Conservation (phyloP, 2,888 invertebrate species). For the Tridacna crocea region DNA sequence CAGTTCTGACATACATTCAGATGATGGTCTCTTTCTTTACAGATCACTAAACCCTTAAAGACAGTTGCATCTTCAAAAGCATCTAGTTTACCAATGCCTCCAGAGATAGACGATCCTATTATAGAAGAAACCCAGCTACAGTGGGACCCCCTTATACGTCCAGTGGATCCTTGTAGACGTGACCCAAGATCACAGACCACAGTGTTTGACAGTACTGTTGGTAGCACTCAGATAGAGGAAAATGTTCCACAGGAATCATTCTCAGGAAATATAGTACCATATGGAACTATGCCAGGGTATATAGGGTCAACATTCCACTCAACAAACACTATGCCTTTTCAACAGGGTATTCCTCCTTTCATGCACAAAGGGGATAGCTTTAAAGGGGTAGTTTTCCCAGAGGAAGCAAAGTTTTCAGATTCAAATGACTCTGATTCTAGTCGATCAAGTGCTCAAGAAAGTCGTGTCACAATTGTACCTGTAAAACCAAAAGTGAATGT, state of each 20-base stretch:
- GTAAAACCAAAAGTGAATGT: slow-evolving; percentile 17
- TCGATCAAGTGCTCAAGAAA: slow-evolving; percentile 40
- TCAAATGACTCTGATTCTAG: slow-evolving; percentile 53
- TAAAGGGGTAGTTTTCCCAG: slow-evolving; percentile 49
- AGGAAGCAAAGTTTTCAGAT: slow-evolving; percentile 54
- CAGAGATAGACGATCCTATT: slow-evolving; percentile 7
- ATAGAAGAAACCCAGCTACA: slow-evolving; percentile 2
- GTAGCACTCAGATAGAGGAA: not conserved
- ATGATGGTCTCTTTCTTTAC: too few species aligned
- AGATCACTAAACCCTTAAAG: too few species aligned
- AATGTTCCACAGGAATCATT: not conserved
- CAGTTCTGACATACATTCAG: too few species aligned
- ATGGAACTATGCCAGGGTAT: not conserved
- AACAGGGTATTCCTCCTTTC: slow-evolving; percentile 12
- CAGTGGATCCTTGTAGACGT: slow-evolving; percentile 56
- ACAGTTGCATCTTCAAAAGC: not conserved
- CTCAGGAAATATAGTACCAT: not conserved
- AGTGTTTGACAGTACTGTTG: not conserved
- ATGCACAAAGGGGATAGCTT: slow-evolving; percentile 25
- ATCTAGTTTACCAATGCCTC: not conserved
- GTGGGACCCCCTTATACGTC: slow-evolving; percentile 54
- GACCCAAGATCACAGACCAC: slow-evolving; percentile 37
- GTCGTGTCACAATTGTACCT: not conserved
- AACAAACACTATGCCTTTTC: slow-evolving; percentile 1
- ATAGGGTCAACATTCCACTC: not conserved